Percentiles rank a stretch among this genome's conserved stretches.
Evolutionary conservation across 2,113 vertebrate species (phyloP).

Genomic region (Seriola quinqueradiata): DNA sequence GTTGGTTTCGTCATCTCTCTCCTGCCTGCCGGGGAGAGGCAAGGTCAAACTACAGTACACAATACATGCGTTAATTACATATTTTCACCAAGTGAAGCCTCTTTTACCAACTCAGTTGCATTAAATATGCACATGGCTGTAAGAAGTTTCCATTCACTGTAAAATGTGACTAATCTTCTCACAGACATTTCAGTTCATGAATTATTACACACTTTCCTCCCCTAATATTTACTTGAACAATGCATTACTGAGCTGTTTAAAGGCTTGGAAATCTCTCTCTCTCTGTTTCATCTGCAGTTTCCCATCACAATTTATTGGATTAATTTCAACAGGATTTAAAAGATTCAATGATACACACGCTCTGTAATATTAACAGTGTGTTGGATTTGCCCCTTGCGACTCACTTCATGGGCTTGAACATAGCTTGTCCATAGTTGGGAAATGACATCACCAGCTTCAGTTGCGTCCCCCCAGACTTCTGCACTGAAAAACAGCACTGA

Average conservation of each 20-base stretch:
- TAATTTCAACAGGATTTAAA: not conserved
- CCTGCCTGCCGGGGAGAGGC: conserved; percentile 77
- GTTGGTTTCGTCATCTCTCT: conserved; percentile 87
- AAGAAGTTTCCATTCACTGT: not conserved
- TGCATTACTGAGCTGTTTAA: not conserved
- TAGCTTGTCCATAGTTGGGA: conserved; percentile 84
- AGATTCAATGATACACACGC: not conserved
- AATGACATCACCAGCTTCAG: conserved; percentile 87
- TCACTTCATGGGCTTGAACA: conserved; percentile 91
- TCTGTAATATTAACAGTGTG: not conserved
- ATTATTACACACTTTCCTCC: not conserved
- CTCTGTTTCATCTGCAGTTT: not conserved
- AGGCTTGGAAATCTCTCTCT: not conserved
- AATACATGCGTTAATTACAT: not conserved
- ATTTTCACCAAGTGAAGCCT: not conserved
- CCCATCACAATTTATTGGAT: not conserved
- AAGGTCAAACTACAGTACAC: not conserved
- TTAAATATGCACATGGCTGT: not conserved
- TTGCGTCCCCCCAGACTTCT: conserved; percentile 87
- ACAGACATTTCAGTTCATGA: not conserved
- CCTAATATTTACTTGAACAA: not conserved
- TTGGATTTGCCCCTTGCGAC: conserved; percentile 38
- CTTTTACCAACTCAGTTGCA: not conserved
- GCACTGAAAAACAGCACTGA: conserved; percentile 77
- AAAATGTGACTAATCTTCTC: not conserved